phyloP scores from a whole-genome alignment of 2,113 vertebrate species.

The Ctenomys sociabilis region DNA sequence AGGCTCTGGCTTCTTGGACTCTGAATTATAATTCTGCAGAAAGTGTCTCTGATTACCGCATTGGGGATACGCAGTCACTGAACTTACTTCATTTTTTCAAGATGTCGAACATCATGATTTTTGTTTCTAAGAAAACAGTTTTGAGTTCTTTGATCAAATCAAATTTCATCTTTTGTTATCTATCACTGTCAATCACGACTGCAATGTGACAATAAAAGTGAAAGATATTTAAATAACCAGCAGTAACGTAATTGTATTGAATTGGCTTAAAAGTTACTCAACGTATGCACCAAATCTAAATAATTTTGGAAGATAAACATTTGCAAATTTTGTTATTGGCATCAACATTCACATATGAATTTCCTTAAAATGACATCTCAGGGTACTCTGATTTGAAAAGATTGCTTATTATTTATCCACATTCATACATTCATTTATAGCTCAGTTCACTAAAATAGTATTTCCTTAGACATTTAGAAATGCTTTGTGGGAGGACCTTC shows the following conservation, averaged over 20 bases:
- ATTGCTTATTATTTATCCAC: neutral
- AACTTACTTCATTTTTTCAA: accelerated
- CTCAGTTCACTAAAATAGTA: neutral
- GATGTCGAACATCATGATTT: accelerated
- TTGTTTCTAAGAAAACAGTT: neutral
- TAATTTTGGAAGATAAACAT: neutral
- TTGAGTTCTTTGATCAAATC: neutral
- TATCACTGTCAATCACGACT: neutral
- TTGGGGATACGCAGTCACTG: accelerated
- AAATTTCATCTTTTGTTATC: neutral
- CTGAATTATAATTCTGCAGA: no score
- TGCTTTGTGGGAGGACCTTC: neutral
- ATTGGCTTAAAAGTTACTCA: neutral
- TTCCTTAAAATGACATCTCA: neutral
- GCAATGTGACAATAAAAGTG: neutral
- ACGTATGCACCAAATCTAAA: neutral
- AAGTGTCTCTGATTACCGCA: neutral
- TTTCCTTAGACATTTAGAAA: neutral
- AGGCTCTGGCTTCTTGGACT: neutral
- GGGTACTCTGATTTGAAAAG: neutral
- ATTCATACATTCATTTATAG: neutral
- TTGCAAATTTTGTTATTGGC: neutral
- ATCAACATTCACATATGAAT: neutral
- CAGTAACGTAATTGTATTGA: neutral
- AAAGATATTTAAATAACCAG: neutral